A percentile compares a stretch with the other conserved stretches of the same genome.
Evolutionary conservation across 1,140 invertebrate species (phyloP).

Genomic region (Euschistus heros): DNA sequence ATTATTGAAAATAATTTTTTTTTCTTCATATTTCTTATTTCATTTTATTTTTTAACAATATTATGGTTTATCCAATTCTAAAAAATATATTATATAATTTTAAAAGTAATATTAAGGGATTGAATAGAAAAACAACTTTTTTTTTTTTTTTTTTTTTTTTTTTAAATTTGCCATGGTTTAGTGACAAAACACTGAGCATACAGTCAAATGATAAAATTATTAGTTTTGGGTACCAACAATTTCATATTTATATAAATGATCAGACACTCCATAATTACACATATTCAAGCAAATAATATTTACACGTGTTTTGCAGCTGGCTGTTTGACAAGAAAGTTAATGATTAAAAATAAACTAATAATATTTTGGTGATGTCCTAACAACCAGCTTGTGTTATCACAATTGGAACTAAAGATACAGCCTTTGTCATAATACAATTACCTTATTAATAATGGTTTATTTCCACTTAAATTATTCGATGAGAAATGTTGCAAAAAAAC

Average conservation of each 20-base stretch:
- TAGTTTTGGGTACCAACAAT: slow-evolving; percentile 28
- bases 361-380: slow-evolving; percentile 8
- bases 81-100: too few species aligned
- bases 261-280: slow-evolving; percentile 28
- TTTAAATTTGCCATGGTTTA: slow-evolving; percentile 33
- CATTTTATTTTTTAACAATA: too few species aligned
- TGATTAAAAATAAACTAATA: not conserved
- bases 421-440: slow-evolving; percentile 21
- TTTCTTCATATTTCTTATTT: too few species aligned
- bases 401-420: slow-evolving; percentile 25
- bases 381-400: slow-evolving; percentile 17
- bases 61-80: too few species aligned
- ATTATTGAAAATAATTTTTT: too few species aligned
- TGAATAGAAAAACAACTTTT: too few species aligned
- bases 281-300: slow-evolving; percentile 28
- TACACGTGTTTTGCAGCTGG: slow-evolving; percentile 19
- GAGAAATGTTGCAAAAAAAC: slow-evolving; percentile 19
- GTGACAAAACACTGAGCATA: slow-evolving; percentile 34
- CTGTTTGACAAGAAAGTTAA: slow-evolving; percentile 4
- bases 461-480: slow-evolving; percentile 21
- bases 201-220: slow-evolving; percentile 32
- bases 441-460: slow-evolving; percentile 12
- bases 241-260: slow-evolving; percentile 28
- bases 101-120: too few species aligned
- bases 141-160: slow-evolving; percentile 4